Evolutionary conservation across 2,797 vertebrate species (phyloP).

Genomic region (Smutsia temminckii): DNA sequence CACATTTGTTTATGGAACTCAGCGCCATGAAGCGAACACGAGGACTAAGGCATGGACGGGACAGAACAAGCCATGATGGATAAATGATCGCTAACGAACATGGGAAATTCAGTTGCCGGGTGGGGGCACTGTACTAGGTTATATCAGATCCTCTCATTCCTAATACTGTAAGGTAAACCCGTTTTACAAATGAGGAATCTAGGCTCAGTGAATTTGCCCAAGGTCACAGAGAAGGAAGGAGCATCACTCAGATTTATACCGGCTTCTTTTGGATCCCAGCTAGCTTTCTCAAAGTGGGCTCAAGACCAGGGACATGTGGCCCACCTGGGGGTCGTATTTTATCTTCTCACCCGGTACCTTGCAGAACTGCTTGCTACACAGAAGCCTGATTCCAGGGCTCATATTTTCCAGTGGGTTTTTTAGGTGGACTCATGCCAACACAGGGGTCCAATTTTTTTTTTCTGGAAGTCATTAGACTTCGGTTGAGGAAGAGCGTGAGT

Average conservation of each 20-base stretch:
- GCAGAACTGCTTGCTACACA: not conserved
- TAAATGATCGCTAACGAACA: not conserved
- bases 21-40: not conserved
- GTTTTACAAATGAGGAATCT: not conserved
- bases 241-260: not conserved
- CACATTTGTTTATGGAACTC: not conserved
- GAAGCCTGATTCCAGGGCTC: not conserved
- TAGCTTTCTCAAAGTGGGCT: not conserved
- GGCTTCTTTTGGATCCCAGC: not conserved
- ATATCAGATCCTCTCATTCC: not conserved
- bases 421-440: not conserved
- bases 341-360: accelerated
- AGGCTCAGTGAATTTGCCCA: not conserved
- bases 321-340: accelerated
- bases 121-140: not conserved
- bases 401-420: not conserved
- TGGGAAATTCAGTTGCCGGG: not conserved
- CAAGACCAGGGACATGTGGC: not conserved
- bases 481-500: not conserved
- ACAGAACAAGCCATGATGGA: not conserved
- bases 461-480: not conserved
- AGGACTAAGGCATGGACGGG: not conserved
- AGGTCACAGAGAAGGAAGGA: not conserved
- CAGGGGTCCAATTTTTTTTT: not conserved
- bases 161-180: not conserved